Base-by-base conservation (phyloP, 2,888 invertebrate species). In the Sipha maydis region DNA sequence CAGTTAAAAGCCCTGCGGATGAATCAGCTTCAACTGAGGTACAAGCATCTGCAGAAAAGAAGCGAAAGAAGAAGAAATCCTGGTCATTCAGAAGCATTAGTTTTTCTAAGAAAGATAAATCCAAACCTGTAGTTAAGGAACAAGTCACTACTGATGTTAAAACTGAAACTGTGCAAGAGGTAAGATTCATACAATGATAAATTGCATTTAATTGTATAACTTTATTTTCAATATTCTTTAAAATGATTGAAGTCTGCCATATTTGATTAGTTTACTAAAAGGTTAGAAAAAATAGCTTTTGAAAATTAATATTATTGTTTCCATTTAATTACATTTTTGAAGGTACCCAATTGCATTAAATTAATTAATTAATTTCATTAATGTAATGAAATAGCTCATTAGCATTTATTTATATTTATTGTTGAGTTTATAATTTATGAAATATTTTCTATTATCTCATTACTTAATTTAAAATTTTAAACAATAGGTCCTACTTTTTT, bases 71-170 rank as follows among this genome's bases (percentile, higher is more conserved):
- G 91, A 96, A 96, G 94, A 96, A 96, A 94, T 96, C 96, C 93
- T 97, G 96, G 96, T 96, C 96, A 91, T 95, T 97, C 93, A 95
- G 96, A 91, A 96, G 95, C 92, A 95, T 97, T 93, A 96, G 96
- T 92, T 97, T 97, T 92, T 95, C 96, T 92, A 95, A 95, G 92
- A 96, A 96, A 93, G 97, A 97, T 92, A 97, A 96, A 93, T 95
- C 95, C 91, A 97, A 97, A 92, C 96, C 96, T 90, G 94, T 93
- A 89, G 92, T 93, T 90, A 94, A 94, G 91, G 93, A 92, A 92
- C 94, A 92, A 91, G 93, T 91, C 93, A 94, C 92, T 93, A 94
- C 91, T 93, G 95, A 92, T 14, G 86, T 86, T 69, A 89, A 89
- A 67, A 76, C 85, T 25, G 89, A 89, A 85, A 89, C 88, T 25